Evolutionary conservation across 2,113 vertebrate species (phyloP).

Genomic region (Bos taurus): DNA sequence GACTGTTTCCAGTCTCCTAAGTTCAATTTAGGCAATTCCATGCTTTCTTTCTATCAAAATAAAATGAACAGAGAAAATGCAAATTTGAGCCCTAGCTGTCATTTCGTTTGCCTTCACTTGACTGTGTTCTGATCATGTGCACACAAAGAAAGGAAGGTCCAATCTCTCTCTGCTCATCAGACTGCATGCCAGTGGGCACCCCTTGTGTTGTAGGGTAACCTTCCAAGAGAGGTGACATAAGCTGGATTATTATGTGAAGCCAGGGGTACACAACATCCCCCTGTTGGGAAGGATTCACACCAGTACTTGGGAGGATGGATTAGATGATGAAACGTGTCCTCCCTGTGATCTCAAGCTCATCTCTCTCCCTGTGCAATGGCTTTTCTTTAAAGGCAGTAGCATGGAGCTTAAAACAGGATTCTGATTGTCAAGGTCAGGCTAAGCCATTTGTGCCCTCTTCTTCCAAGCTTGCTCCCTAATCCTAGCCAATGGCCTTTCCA

Average conservation of each 20-base stretch:
- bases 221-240: background rate
- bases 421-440: background rate
- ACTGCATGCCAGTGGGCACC: background rate
- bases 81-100: background rate
- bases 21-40: background rate
- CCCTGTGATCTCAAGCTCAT: background rate
- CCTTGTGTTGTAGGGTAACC: background rate
- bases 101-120: background rate
- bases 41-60: background rate
- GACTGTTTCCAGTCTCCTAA: background rate
- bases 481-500: background rate
- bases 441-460: background rate
- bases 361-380: no score
- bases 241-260: background rate
- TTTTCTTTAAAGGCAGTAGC: background rate
- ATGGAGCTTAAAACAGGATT: background rate
- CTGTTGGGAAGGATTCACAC: background rate
- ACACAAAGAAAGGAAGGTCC: background rate
- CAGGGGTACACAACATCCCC: background rate
- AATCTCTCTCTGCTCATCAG: background rate
- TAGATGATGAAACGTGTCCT: background rate
- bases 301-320: background rate
- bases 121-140: background rate
- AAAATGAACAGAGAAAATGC: conserved; percentile 15
- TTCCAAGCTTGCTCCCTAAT: background rate